Percentiles rank a stretch among this genome's conserved stretches.
phyloP scores from a whole-genome alignment of 2,888 invertebrate species.

The Lumbricus terrestris region DNA sequence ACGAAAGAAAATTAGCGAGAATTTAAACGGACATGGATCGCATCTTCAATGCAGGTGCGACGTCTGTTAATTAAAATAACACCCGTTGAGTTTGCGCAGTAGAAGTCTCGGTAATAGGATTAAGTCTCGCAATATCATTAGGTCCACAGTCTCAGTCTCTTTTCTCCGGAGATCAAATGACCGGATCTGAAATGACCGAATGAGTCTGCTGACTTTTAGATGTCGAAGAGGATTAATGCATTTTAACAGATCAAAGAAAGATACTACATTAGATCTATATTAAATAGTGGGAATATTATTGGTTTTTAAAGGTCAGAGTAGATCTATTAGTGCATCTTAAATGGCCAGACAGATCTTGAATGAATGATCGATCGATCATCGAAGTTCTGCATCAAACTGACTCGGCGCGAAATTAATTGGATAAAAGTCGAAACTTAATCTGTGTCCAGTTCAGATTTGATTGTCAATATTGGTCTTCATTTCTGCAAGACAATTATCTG shows the following conservation, averaged over 20 bases:
- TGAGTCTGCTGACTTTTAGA: not conserved
- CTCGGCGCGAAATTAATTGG: not conserved
- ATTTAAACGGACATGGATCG: not conserved
- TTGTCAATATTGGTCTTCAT: not conserved
- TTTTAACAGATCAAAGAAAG: not conserved
- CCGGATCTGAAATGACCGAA: not conserved
- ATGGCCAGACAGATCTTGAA: not conserved
- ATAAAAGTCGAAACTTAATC: not conserved
- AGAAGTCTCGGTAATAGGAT: not conserved
- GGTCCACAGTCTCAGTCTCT: not conserved
- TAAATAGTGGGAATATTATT: too few species aligned
- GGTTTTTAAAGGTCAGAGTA: not conserved
- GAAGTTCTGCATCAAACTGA: not conserved
- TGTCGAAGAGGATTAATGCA: not conserved
- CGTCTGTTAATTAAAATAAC: not conserved
- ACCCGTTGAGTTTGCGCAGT: not conserved
- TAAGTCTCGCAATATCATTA: not conserved
- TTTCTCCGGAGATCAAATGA: not conserved
- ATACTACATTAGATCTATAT: too few species aligned
- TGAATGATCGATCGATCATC: not conserved
- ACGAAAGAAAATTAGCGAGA: not conserved
- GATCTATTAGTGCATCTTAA: too few species aligned
- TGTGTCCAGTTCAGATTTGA: not conserved
- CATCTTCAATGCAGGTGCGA: not conserved
- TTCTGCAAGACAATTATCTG: not conserved